Conservation (phyloP, 2,888 invertebrate genomes). For the Parapristionchus giblindavisi region DNA sequence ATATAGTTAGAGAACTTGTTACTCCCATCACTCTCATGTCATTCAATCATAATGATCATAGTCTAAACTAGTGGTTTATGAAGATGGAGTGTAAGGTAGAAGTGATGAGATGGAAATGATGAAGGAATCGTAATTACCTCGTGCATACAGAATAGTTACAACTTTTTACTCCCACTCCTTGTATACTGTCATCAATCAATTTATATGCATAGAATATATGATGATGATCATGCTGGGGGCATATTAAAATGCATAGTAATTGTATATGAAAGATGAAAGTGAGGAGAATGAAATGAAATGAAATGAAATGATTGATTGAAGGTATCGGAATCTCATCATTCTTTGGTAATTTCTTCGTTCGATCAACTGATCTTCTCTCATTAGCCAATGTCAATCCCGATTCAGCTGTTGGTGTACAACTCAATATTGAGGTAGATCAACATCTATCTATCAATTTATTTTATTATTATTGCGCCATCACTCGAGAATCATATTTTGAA, state of each 20-base stretch:
- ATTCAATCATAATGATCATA: too few species aligned
- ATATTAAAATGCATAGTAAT: not conserved
- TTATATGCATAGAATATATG: too few species aligned
- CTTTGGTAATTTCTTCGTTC: constrained; percentile 98
- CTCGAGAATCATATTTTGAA: too few species aligned
- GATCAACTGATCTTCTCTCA: constrained; percentile 93
- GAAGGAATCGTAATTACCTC: too few species aligned
- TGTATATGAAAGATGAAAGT: not conserved
- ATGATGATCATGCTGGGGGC: not conserved
- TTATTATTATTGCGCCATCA: not conserved
- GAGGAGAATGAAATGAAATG: not conserved
- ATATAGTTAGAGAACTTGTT: too few species aligned
- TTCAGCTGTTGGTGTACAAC: constrained; percentile 96
- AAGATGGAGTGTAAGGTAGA: not conserved
- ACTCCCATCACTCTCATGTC: too few species aligned
- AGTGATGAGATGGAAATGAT: not conserved
- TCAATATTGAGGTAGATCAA: constrained; percentile 37
- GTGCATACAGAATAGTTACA: too few species aligned
- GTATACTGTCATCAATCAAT: too few species aligned
- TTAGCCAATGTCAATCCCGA: constrained; percentile 97
- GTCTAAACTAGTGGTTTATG: not conserved
- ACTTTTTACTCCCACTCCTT: too few species aligned
- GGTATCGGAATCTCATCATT: constrained; percentile 95
- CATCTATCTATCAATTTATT: too few species aligned
- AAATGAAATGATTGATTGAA: constrained; percentile 66